These are phyloP conservation scores for Synanthedon tipuliformis DNA, from an alignment of 2,888 invertebrate genomes.

Conservation along the genomic window DNA sequence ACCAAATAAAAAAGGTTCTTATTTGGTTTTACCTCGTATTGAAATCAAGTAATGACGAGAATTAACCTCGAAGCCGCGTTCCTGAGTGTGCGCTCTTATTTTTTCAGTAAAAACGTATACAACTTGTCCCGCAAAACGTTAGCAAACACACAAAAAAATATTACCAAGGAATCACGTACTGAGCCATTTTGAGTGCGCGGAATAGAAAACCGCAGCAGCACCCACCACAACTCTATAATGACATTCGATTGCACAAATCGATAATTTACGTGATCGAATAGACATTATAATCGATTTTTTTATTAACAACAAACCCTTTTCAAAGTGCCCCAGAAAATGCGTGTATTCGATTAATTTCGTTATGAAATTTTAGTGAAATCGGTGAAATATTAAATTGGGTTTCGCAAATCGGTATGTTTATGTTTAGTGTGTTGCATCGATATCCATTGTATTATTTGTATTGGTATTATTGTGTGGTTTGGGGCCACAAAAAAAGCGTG, in stretches of 20 bases:
- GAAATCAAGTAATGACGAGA: not conserved
- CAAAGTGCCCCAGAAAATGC: conserved; percentile 35
- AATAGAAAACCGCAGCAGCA: conserved; percentile 60
- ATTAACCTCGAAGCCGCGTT: conserved; percentile 10
- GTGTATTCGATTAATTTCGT: conserved; percentile 49
- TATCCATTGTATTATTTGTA: conserved; percentile 40
- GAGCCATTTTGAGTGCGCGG: conserved; percentile 35
- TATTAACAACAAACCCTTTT: conserved; percentile 30
- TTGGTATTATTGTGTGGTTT: conserved; percentile 34
- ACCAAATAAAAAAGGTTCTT: too few species aligned
- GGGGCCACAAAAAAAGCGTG: conserved; percentile 36
- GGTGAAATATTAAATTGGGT: conserved; percentile 56
- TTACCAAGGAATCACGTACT: conserved; percentile 56
- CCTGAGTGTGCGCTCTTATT: conserved; percentile 39
- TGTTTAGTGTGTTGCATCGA: conserved; percentile 17
- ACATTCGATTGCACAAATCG: conserved; percentile 59
- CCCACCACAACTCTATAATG: conserved; percentile 59
- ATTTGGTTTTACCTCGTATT: too few species aligned
- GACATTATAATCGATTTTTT: conserved; percentile 47
- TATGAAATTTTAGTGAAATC: conserved; percentile 61
- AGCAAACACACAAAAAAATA: conserved; percentile 30
- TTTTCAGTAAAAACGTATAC: conserved; percentile 38
- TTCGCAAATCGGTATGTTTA: conserved; percentile 28
- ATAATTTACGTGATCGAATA: conserved; percentile 57
- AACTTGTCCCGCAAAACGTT: conserved; percentile 45